Base-by-base conservation (phyloP, 2,113 vertebrate genomes). In the Epinephelus cyanopodus region DNA sequence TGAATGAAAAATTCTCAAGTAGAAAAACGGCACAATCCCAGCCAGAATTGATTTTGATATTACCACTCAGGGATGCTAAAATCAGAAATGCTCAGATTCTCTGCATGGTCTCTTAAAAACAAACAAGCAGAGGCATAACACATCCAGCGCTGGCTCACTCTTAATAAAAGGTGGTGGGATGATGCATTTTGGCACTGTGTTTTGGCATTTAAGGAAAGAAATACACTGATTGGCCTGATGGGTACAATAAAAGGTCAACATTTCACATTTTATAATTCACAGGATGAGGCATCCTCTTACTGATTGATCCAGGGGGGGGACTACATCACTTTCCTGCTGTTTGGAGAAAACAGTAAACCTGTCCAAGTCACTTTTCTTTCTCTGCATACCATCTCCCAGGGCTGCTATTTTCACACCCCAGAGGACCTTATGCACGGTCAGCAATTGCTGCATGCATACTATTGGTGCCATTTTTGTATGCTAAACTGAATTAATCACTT, bases 171-270 rank as follows among this genome's bases (percentile, higher is more conserved):
- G 33, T 63, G 19, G 42, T 39, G 58, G 67, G 50, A 23, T 47
- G 39, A 77, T 54, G 70, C 10, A 58, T 75, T 74, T 72, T 77
- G 23, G 25, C 48, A 33, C 33, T 3, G 17, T 2, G 18, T 67
- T 84, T 29, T 87, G 84, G 6, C 82, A 85, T 90, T 92, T 88
- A 61, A 77, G 52, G 29, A 77, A 33, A 74, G 4, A 76, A 68
- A 74, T 37, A 54, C 67, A 63, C 61, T 73, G 67, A 85, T 83
- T 83, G 70, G 74, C 52, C 69, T 67, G 48, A 75, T 72, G 74
- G 29, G 47, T 78, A 58, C 5, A 71, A 66, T 70, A 61, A 89
- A 88, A 90, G 82, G 82, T 92, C 89, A 83, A 37, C 33, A 52
- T 87, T 79, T 77, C 67, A 69, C 73, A 77, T 82, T 83, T 71